Base-by-base conservation (phyloP, 2,888 invertebrate genomes). In the Acholoe squamosa region DNA sequence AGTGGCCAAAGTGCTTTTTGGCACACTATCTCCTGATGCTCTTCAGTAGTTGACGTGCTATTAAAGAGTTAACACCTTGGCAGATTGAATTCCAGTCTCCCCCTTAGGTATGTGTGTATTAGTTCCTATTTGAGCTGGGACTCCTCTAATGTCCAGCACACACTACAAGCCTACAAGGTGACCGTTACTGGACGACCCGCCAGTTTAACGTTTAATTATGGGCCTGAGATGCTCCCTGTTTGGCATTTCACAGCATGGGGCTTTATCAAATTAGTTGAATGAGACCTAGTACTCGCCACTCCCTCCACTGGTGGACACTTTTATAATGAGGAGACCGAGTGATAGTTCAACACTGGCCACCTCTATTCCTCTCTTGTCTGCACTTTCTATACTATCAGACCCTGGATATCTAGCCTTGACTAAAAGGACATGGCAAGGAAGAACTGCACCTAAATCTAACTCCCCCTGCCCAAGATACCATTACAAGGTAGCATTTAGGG, bases 281-380 rank as follows among this genome's bases (percentile, higher is more conserved):
- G 28, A 25, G 76, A 16, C 19, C 43, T 71, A 80, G 80, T 34
- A 43, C 43, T 71, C 14, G 0, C 25, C 71, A 25, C 71, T 43
- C 43, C 43, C 10, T 10, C 43, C 10, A 43, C 25, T 71, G 28
- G 28, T n/a, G n/a, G 71, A 71, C 71, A 71, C 71, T 14, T 33
- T 80, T 80, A 80, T 80, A 80, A 80, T 43, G 80, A 80, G 80
- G 80, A 16, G 80, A 10, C 80, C 22, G 5, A 61, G 61, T 61
- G 19, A 0, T 3, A 3, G 61, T 61, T 61, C n/a, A n/a, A 61
- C 5, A n/a, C 19, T n/a, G 61, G 61, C 61, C 61, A 61, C 61
- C 61, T 61, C n/a, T 43, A 0, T n/a, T 28, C 80, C 43, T n/a
- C 22, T 80, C 31, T 43, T 80, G 34, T 25, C 80, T 22, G 34